Base-by-base conservation (phyloP, 2,113 vertebrate species). In the Brachyhypopomus occidentalis region DNA sequence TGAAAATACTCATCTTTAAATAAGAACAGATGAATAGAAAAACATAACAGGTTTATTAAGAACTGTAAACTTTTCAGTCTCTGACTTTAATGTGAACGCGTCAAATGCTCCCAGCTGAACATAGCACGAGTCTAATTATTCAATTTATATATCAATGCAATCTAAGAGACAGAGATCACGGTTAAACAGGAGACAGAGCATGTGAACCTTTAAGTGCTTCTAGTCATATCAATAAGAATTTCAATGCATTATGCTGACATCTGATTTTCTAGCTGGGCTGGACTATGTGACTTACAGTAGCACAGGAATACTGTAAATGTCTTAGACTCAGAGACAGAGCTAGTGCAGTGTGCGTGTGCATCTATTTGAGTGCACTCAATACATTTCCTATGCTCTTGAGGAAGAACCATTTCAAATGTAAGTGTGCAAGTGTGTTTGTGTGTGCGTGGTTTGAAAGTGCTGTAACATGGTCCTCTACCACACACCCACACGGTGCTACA, bases 21-120 rank as follows among this genome's bases (percentile, higher is more conserved):
- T 64, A 23, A 71, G 23, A 14, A 23, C 52, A 73, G 66, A 67
- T 5, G 55, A 62, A 84, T 41, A 48, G 70, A 64, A 84, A 84
- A 82, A 77, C 22, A 3, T 12, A 79, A 63, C 16, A 67, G 52
- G 38, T 34, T 82, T 36, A 71, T 90, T 89, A 92, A 90, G 85
- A 89, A 87, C 89, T 93, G 92, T 94, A 93, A 93, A 93, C 91
- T 88, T 52, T 52, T 93, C 91, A 76, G 75, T 89, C 85, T 84
- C 85, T 83, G 63, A 58, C 89, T 87, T 87, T 88, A 88, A 74
- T 84, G 86, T 75, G 81, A 56, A 34, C 25, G 48, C 63, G 38
- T 62, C 62, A 75, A 25, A 74, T 62, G 27, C 66, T 48, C 41
- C 63, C 14, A 81, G 66, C 66, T 86, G 80, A 86, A 91, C 3